Evolutionary conservation across 2,888 invertebrate genomes (phyloP), one percentile per base, ranked within the genome.

Genomic region (Drosophila helvetica): DNA sequence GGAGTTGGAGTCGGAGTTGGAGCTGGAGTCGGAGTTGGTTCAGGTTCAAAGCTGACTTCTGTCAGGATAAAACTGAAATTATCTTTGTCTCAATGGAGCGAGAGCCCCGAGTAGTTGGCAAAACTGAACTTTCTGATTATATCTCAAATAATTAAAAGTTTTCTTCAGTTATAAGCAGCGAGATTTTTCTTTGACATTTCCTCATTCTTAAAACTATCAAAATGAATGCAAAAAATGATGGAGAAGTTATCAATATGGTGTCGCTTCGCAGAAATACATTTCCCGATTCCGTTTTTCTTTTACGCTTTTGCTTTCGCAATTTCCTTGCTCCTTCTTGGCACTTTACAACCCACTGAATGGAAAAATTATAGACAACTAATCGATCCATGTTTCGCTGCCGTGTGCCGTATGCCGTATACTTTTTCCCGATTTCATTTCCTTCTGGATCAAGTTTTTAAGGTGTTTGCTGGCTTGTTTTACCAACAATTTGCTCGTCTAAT

Each of bases 291-390:
- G 15, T 38, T 33, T 12, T 27, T 65, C 52, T 42, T 46, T 33
- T 25, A 27, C 3, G 18, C 1, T 1, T 45, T 38, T 45, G 19
- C 15, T 12, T 19, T 38, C 4, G 12, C 46, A 33, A 60, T 60
- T 53, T 58, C 43, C n/a, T 2, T 15, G 19, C 18, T 42, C 53
- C 15, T 19, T 38, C 43, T 50, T 74, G 56, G 48, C 57, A 51
- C 67, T 74, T 90, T 84, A 66, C 88, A 82, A 84, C 65, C 89
- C 90, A 90, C 70, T 91, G 90, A 90, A 89, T 86, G 81, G 90
- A 85, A 90, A 90, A 91, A 90, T 90, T 85, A 90, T 90, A 84
- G 90, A 75, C 86, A 86, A 74, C 89, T 89, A 90, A 90, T 90
- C 90, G 88, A 89, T 86, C 77, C 66, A 45, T 25, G 46, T 43